A percentile compares a stretch with the other conserved stretches of the same genome.
phyloP scores from a whole-genome alignment of 64 coral and sea anemone genomes.

The Stichodactyla mertensii region DNA sequence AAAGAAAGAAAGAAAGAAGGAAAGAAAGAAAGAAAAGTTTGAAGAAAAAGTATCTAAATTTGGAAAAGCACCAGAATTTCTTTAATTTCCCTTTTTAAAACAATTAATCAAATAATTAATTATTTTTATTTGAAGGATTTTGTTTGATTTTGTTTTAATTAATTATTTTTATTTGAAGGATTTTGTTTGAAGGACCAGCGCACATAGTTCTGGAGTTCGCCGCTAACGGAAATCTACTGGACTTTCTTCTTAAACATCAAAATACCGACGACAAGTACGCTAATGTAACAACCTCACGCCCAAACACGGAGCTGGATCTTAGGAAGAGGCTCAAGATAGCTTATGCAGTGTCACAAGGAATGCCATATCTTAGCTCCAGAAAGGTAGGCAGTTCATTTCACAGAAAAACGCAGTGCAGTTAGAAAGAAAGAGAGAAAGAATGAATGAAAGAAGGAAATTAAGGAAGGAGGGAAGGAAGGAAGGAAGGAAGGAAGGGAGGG shows the following conservation, averaged over 20 bases:
- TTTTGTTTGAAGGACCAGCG: not conserved
- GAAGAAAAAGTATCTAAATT: too few relatives aligned
- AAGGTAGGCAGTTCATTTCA: not conserved
- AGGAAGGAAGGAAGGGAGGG: too few relatives aligned
- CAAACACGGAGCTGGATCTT: not conserved
- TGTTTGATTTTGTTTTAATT: not conserved
- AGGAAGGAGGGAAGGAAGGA: too few relatives aligned
- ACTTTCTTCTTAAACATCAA: not conserved
- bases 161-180: not conserved
- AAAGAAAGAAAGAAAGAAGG: too few relatives aligned
- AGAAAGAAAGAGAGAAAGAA: too few relatives aligned
- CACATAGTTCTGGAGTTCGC: not conserved
- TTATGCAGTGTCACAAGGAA: conserved; percentile 1
- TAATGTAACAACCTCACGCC: not conserved
- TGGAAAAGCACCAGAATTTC: too few relatives aligned
- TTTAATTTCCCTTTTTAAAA: not conserved
- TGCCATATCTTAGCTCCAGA: not conserved
- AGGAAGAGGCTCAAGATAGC: not conserved
- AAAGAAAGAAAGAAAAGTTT: too few relatives aligned
- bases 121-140: not conserved
- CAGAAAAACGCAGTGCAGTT: too few relatives aligned
- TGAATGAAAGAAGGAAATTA: too few relatives aligned
- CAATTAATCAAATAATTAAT: too few relatives aligned
- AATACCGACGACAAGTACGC: not conserved
- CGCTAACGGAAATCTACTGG: not conserved